Conservation (phyloP, 2,888 invertebrate species). For the Deilephila porcellus region DNA sequence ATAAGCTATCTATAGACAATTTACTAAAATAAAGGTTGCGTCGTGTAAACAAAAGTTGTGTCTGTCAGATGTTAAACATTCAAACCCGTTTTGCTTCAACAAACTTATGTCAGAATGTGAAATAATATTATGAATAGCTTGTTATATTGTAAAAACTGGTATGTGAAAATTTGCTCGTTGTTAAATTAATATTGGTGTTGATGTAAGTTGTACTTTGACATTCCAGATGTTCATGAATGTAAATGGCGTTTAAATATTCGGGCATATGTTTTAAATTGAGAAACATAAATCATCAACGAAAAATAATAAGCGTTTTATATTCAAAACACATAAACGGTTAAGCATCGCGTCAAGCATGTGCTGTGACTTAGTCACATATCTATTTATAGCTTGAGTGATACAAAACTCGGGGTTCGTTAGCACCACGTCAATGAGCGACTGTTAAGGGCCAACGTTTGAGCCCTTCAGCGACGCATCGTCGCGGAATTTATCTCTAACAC, state of each 20-base stretch:
- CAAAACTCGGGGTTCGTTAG: conserved; percentile 69
- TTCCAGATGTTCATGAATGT: no score
- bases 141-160: no score
- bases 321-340: conserved; percentile 37
- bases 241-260: background rate
- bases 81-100: conserved; percentile 7
- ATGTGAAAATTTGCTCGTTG: no score
- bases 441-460: conserved; percentile 47
- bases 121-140: background rate
- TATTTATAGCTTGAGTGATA: conserved; percentile 72
- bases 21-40: background rate
- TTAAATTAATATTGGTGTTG: no score
- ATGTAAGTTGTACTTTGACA: no score
- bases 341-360: conserved; percentile 69
- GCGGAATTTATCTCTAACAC: conserved; percentile 22
- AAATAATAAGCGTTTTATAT: conserved; percentile 15
- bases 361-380: conserved; percentile 68
- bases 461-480: conserved; percentile 29
- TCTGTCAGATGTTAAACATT: background rate
- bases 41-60: conserved; percentile 8
- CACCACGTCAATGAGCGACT: conserved; percentile 53
- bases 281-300: background rate
- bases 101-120: background rate
- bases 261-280: background rate
- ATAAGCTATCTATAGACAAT: background rate